These are phyloP conservation scores for Petrocephalus schoutedeni DNA, from an alignment of 2,797 vertebrate genomes.

Conservation along the genomic window DNA sequence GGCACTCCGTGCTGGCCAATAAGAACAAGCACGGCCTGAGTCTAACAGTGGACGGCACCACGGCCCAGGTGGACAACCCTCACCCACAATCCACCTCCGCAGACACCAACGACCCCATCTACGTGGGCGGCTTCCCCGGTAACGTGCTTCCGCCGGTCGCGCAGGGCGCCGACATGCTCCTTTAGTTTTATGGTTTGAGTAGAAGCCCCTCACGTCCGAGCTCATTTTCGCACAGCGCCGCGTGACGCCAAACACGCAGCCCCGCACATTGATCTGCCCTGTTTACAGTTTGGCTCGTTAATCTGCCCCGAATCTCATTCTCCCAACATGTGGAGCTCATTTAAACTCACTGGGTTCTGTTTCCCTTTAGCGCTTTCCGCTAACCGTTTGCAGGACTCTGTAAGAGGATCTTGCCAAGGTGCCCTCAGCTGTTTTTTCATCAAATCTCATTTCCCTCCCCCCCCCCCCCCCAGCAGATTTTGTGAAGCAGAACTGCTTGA, in stretches of 20 bases:
- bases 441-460: not conserved
- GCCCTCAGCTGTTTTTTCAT: not conserved
- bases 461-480: constrained; percentile 52
- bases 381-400: not conserved
- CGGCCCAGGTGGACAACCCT: constrained; percentile 67
- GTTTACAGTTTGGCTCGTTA: not conserved
- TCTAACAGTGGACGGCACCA: constrained; percentile 69
- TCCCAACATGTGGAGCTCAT: not conserved
- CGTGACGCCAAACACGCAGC: not conserved
- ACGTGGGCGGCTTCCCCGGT: constrained; percentile 87
- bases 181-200: not conserved
- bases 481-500: constrained; percentile 85
- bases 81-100: constrained; percentile 85
- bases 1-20: constrained; percentile 78
- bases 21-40: constrained; percentile 78
- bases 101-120: constrained; percentile 88
- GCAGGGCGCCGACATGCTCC: not conserved
- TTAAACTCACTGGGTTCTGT: not conserved
- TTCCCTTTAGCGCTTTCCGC: not conserved
- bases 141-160: constrained; percentile 24
- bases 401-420: not conserved
- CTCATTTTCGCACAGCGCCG: not conserved
- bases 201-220: not conserved
- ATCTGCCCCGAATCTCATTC: not conserved
- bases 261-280: not conserved